Evolutionary conservation across 2,888 invertebrate species (phyloP), one percentile per base, ranked within the genome.

Genomic region (Crematogaster levior): DNA sequence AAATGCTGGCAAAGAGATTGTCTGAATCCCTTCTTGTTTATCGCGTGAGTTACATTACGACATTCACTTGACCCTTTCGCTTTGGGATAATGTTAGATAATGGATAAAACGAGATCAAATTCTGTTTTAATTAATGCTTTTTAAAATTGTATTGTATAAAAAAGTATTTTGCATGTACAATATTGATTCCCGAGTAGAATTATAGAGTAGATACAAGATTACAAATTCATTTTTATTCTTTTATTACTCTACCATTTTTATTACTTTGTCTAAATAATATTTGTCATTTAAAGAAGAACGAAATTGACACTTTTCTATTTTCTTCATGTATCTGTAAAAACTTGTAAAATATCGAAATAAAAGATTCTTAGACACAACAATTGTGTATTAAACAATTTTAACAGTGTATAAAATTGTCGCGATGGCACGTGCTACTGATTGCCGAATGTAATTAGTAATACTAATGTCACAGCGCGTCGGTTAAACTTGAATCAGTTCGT

Each of bases 401-500:
- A n/a, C n/a, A n/a, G n/a, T n/a, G n/a, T 43, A 24, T 12, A 24
- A 56, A 24, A 46, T 51, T 30, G 18, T 56, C 30, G 21, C 1
- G 21, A 66, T 66, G 30, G 15, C 77, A 68, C 21, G 68, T 68
- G 77, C 51, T 37, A 30, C 27, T 80, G 46, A 51, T 56, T 70
- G 65, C 77, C 60, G 74, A 65, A 51, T 46, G 73, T 60, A 77
- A 87, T 85, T 85, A 83, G 83, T 83, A 75, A 81, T 63, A 86
- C 87, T 83, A 84, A 86, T 83, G 68, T 70, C 84, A 86, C 74
- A 30, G 82, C 30, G 75, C 68, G 74, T 60, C 60, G 68, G 92
- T 93, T 93, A 93, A 93, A 93, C 90, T 92, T 85, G 88, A 91
- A 92, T 93, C 91, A 92, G 89, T 88, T 88, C 87, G 90, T 75